phyloP scores from a whole-genome alignment of 2,888 invertebrate genomes.

The Ptychoptera albimana region DNA sequence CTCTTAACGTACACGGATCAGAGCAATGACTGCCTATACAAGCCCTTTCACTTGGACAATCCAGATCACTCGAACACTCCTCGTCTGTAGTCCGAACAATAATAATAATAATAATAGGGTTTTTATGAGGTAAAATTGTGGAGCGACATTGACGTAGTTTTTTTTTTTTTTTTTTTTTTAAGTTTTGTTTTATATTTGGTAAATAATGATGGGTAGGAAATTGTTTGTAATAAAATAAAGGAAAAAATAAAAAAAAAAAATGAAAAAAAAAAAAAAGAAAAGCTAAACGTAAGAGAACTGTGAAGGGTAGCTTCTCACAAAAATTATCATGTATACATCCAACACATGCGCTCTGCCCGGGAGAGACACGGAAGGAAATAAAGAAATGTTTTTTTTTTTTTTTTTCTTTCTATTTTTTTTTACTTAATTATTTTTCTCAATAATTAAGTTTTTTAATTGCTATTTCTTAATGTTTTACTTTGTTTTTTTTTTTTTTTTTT shows the following conservation, averaged over 20 bases:
- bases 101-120: constrained; percentile 2
- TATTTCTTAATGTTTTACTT: neutral
- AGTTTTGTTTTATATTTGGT: constrained; percentile 7
- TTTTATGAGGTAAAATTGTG: neutral
- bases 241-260: no score
- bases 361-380: constrained; percentile 23
- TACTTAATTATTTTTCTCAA: no score
- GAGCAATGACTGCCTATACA: constrained; percentile 82
- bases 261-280: constrained; percentile 30
- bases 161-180: constrained; percentile 8
- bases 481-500: constrained; percentile 3
- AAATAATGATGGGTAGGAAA: constrained; percentile 5
- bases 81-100: constrained; percentile 41
- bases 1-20: constrained; percentile 78
- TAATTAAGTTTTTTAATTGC: no score
- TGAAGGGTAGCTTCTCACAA: constrained; percentile 71
- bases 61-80: constrained; percentile 80
- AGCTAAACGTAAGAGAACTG: constrained; percentile 71
- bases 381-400: constrained; percentile 4
- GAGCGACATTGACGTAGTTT: neutral
- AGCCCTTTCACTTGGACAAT: constrained; percentile 82
- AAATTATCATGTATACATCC: constrained; percentile 31
- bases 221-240: constrained; percentile 4
- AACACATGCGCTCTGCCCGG: constrained; percentile 35
- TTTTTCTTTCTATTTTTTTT: constrained; percentile 4